Conservation (phyloP, 2,888 invertebrate species). For the Mimas tiliae region DNA sequence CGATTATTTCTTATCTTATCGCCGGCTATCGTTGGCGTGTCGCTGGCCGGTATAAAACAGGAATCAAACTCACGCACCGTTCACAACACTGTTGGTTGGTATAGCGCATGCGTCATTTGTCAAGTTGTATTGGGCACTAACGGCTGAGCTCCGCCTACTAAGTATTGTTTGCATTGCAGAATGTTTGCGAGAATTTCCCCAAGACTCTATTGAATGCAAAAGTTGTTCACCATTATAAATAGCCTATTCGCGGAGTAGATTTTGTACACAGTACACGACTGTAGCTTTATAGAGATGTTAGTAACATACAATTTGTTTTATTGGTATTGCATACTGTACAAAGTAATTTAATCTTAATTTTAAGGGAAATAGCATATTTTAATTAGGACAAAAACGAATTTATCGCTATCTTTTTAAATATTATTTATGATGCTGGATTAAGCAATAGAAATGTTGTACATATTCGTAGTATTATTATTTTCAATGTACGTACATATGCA, state of each 20-base stretch:
- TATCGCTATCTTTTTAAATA: too few relatives aligned
- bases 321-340: too few relatives aligned
- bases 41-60: slow-evolving; percentile 64
- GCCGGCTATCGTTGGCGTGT: slow-evolving; percentile 72
- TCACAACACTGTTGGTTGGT: slow-evolving; percentile 25
- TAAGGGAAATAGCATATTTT: too few relatives aligned
- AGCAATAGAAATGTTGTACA: too few relatives aligned
- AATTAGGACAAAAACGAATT: too few relatives aligned
- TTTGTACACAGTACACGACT: too few relatives aligned
- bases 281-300: too few relatives aligned
- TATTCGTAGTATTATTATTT: too few relatives aligned
- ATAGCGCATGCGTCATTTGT: slow-evolving; percentile 68
- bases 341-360: too few relatives aligned
- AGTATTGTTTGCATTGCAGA: slow-evolving; percentile 54
- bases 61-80: slow-evolving; percentile 65
- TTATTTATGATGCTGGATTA: too few relatives aligned
- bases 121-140: slow-evolving; percentile 67
- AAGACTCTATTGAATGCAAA: not conserved
- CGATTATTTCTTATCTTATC: slow-evolving; percentile 70
- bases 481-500: too few relatives aligned
- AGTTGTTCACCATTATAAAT: not conserved
- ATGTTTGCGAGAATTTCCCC: slow-evolving; percentile 31
- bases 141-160: slow-evolving; percentile 75
- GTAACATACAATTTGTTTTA: too few relatives aligned
- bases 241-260: not conserved